phyloP scores from a whole-genome alignment of 2,797 vertebrate genomes.

The Alosa sapidissima region DNA sequence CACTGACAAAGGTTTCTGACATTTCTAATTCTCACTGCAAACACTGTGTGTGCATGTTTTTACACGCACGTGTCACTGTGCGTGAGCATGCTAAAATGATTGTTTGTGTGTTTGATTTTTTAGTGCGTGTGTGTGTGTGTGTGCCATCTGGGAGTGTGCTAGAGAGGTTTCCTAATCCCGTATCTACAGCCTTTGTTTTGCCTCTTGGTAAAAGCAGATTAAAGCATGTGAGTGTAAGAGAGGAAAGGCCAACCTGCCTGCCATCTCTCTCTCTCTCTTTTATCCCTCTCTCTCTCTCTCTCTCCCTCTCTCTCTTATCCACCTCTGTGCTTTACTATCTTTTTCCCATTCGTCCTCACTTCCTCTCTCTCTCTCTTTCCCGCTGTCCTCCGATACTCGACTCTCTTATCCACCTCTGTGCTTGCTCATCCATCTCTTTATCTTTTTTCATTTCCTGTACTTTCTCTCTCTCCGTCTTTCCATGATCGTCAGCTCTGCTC shows the following conservation, averaged over 20 bases:
- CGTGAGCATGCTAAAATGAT: background rate
- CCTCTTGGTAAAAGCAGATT: background rate
- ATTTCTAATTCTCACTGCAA: background rate
- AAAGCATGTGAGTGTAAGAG: background rate
- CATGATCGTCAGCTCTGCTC: background rate
- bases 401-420: background rate
- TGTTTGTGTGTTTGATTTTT: conserved; percentile 1
- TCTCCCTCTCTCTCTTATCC: too few relatives aligned
- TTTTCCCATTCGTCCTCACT: too few relatives aligned
- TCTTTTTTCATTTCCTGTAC: background rate
- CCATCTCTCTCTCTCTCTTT: too few relatives aligned
- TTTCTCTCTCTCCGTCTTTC: background rate
- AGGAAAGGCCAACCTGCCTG: too few relatives aligned
- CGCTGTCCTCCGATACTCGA: background rate
- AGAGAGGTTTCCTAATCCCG: background rate
- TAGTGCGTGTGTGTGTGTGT: background rate
- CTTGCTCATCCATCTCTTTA: background rate
- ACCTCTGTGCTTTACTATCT: too few relatives aligned
- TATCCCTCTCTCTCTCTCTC: too few relatives aligned
- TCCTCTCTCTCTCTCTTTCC: background rate
- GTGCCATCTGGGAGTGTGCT: conserved; percentile 12
- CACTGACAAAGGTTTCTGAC: background rate
- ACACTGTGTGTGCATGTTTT: background rate
- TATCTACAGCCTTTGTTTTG: conserved; percentile 1
- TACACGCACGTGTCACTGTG: background rate